Conservation (phyloP, 2,888 invertebrate species). For the Standfussiana lucernea region DNA sequence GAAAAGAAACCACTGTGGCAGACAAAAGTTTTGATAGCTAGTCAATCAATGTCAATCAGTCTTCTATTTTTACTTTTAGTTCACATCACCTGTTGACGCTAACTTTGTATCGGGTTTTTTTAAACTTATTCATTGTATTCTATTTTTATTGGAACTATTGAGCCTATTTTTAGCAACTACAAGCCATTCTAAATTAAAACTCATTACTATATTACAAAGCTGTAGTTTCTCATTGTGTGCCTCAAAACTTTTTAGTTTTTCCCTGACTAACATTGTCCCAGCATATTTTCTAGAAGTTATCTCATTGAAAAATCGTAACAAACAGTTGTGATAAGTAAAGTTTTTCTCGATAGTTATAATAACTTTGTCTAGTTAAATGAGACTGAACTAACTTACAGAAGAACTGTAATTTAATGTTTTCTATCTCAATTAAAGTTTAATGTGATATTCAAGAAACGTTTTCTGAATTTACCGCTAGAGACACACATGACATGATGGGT, state of each 20-base stretch:
- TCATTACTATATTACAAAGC: background rate
- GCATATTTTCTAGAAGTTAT: slow-evolving; percentile 1
- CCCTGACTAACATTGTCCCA: too few relatives aligned
- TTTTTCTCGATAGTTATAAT: slow-evolving; percentile 3
- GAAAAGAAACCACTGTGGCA: slow-evolving; percentile 3
- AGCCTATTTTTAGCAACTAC: background rate
- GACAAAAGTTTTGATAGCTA: slow-evolving; percentile 11
- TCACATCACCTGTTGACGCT: background rate
- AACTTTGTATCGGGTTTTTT: slow-evolving; percentile 1
- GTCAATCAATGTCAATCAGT: slow-evolving; percentile 18
- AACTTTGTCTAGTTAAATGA: slow-evolving; percentile 24
- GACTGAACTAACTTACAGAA: slow-evolving; percentile 8
- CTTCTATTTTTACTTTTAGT: slow-evolving; percentile 24
- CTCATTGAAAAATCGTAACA: slow-evolving; percentile 26
- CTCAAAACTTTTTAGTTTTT: slow-evolving; percentile 4
- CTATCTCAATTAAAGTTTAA: slow-evolving; percentile 31
- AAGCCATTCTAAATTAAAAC: background rate
- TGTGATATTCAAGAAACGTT: slow-evolving; percentile 19
- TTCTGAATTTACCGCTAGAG: slow-evolving; percentile 20
- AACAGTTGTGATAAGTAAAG: background rate
- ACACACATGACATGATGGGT: slow-evolving; percentile 21
- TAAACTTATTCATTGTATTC: background rate
- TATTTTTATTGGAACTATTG: background rate
- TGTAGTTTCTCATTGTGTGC: background rate
- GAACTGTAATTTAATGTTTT: slow-evolving; percentile 13